A percentile compares a stretch with the other conserved stretches of the same genome.
phyloP scores from a whole-genome alignment of 2,797 vertebrate species.

The Cossypha niveicapilla region DNA sequence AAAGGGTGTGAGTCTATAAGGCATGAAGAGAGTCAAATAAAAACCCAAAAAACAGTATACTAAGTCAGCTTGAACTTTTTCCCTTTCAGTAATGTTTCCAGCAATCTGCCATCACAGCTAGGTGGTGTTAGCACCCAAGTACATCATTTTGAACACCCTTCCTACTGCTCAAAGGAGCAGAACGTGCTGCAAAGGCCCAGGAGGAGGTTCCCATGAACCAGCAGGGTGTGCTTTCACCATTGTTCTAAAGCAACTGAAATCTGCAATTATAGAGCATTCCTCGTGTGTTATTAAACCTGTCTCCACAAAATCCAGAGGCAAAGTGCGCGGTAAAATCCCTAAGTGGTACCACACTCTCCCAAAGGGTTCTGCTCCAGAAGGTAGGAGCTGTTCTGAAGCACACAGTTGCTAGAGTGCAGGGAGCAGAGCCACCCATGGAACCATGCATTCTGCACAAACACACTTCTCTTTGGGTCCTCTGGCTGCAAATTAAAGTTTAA shows the following conservation, averaged over 20 bases:
- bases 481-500: not conserved
- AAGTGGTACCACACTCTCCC: fast-evolving
- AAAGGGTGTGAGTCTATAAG: not conserved
- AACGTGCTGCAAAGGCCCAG: not conserved
- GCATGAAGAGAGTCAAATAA: not conserved
- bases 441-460: not conserved
- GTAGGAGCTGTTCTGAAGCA: fast-evolving
- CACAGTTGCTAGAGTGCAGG: not conserved
- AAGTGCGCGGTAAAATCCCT: fast-evolving
- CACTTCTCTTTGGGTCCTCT: not conserved
- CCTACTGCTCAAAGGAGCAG: not conserved
- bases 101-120: not conserved
- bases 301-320: not conserved
- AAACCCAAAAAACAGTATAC: not conserved
- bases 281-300: not conserved
- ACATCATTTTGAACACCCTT: not conserved
- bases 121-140: not conserved
- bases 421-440: not conserved
- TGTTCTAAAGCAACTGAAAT: not conserved
- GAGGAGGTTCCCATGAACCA: not conserved
- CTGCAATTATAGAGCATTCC: not conserved
- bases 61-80: not conserved
- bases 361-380: fast-evolving
- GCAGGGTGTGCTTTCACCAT: fast-evolving
- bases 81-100: not conserved